Base-by-base conservation (phyloP, 2,113 vertebrate genomes). In the Malaclemys terrapin region DNA sequence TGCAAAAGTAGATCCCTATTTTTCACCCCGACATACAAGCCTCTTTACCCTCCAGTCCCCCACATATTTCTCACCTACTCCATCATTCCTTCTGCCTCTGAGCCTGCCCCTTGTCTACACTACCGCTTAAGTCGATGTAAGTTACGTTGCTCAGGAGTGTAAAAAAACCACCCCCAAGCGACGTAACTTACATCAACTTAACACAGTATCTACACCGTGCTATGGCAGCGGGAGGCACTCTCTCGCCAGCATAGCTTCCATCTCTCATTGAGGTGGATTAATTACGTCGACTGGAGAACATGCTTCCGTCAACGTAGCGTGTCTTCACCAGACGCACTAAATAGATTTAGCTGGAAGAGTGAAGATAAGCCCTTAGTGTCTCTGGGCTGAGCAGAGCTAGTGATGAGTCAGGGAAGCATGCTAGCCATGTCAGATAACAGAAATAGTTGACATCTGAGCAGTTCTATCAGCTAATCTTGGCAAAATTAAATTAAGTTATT, bases 1-100 rank as follows among this genome's bases (percentile, higher is more conserved):
- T 85, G 84, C 84, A 84, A 31, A 56, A 69, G 47, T 31, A 87
- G 22, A 59, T 91, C 83, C 93, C 35, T 59, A 54, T 14, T 88
- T 75, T 85, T 53, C 22, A 84, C 17, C 50, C 11, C 17, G 1
- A 0, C 52, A 80, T 86, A 57, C 62, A 81, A 93, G 8, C 17
- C n/a, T 50, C 85, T 91, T 93, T 84, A 52, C 42, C 47, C 62
- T 31, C 1, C 47, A 82, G 42, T 4, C 42, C 81, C 3, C 72
- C 91, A 53, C 82, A 87, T 12, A 78, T 80, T 53, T n/a, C n/a
- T 72, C n/a, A 72, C 16, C 5, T n/a, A 72, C 35, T 20, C 19
- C 65, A 38, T 72, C n/a, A 38, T 38, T 20, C 65, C 20, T 72
- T 72, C n/a, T 38, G 8, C 19, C 20, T 72, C n/a, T 10, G 4